A percentile compares a stretch with the other conserved stretches of the same genome.
Evolutionary conservation across 1,140 invertebrate species (phyloP).

Genomic region (Drosophila azteca): DNA sequence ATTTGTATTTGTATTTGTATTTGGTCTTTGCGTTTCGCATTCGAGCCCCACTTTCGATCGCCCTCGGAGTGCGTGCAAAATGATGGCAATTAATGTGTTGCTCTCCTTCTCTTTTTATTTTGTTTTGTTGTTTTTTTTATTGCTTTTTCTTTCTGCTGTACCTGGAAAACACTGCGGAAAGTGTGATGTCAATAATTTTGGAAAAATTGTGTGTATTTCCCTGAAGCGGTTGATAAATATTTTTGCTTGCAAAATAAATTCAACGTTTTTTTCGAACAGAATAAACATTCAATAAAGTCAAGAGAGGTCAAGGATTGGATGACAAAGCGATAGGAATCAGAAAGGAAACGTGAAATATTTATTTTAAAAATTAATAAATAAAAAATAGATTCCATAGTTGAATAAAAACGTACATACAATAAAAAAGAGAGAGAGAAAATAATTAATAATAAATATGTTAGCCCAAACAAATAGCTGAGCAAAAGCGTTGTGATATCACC

Average conservation of each 20-base stretch:
- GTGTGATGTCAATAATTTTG: background rate
- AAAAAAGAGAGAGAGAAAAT: no score
- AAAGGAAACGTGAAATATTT: no score
- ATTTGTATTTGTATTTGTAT: slow-evolving; percentile 51
- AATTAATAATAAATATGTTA: no score
- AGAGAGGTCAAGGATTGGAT: no score
- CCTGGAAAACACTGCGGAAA: slow-evolving; percentile 6
- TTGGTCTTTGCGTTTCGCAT: slow-evolving; percentile 34
- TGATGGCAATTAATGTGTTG: slow-evolving; percentile 69
- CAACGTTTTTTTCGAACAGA: no score
- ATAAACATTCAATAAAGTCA: no score
- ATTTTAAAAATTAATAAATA: no score
- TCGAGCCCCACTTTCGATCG: slow-evolving; percentile 30
- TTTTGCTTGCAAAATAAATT: background rate
- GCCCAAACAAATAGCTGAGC: no score
- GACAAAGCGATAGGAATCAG: no score
- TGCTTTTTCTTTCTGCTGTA: slow-evolving; percentile 3
- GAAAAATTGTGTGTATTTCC: background rate
- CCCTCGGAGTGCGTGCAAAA: slow-evolving; percentile 64
- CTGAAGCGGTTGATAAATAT: background rate
- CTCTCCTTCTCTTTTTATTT: slow-evolving; percentile 5
- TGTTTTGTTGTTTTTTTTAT: slow-evolving; percentile 8
- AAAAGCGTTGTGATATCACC: no score
- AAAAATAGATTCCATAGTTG: no score
- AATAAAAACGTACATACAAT: no score